These are phyloP conservation scores for Formica selysi DNA, from an alignment of 1,140 invertebrate species.

Conservation along the genomic window DNA sequence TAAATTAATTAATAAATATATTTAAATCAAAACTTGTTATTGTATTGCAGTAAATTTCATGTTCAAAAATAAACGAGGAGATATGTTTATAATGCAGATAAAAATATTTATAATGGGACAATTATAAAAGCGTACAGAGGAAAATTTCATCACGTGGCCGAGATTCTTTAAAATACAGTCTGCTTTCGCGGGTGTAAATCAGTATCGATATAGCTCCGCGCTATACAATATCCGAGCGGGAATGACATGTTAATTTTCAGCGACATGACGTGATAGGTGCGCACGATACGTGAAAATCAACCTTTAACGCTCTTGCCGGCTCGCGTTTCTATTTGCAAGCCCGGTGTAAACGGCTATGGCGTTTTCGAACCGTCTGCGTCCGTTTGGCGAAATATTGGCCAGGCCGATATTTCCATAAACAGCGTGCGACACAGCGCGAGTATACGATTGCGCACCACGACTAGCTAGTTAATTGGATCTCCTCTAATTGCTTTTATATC, in stretches of 20 bases:
- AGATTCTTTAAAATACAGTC: neutral
- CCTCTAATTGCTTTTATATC: slow-evolving; percentile 58
- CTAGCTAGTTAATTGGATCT: slow-evolving; percentile 35
- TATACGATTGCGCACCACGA: neutral
- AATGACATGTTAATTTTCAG: slow-evolving; percentile 44
- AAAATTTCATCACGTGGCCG: neutral
- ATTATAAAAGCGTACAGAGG: neutral
- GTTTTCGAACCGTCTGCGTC: slow-evolving; percentile 19
- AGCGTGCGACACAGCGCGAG: neutral
- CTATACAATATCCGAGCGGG: neutral
- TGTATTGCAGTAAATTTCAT: neutral
- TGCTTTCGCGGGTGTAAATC: slow-evolving; percentile 7
- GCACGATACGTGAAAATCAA: slow-evolving; percentile 46
- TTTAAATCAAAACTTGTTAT: neutral
- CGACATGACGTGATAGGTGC: neutral
- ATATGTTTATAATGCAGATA: neutral
- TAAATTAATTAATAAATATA: neutral
- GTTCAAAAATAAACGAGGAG: neutral
- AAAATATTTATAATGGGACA: slow-evolving; percentile 4
- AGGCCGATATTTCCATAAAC: slow-evolving; percentile 52
- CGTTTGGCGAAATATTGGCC: slow-evolving; percentile 4
- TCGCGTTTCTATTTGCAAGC: slow-evolving; percentile 51
- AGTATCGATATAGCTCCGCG: slow-evolving; percentile 19
- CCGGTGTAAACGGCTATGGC: slow-evolving; percentile 39
- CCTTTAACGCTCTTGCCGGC: slow-evolving; percentile 5